Evolutionary conservation across 2,113 vertebrate genomes (phyloP), one percentile per base, ranked within the genome.

Genomic region (Nipponia nippon): DNA sequence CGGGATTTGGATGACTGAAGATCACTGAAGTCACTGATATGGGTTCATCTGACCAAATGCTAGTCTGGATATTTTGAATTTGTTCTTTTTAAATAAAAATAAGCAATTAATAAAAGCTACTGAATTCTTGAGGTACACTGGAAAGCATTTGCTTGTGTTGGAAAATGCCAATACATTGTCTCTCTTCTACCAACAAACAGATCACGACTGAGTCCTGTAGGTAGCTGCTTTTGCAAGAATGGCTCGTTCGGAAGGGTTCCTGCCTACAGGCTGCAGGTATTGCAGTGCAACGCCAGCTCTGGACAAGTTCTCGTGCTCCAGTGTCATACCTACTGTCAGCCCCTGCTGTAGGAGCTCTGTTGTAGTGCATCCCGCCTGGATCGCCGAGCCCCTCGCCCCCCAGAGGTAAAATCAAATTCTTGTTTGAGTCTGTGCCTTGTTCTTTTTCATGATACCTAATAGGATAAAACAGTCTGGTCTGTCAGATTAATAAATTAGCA

Each of bases 321-420:
- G 46, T 4, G 2, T 63, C 3, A 0, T 30, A 29, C 19, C 62
- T 26, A 7, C 79, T 42, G 7, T n/a, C 10, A 58, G 6, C 9
- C 42, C 49, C 50, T 85, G 86, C 87, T 97, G 91, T 58, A 62
- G 82, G 49, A 93, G 83, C 42, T 92, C 84, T 42, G 61, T 86
- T 9, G 22, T 79, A 6, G 9, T n/a, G 26, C 89, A 56, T 84
- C 90, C 69, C 2, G 12, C 92, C 46, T 91, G 97, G 79, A 50
- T 94, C 0, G 1, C 75, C 3, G 13, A 61, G 73, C 46, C 78
- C 29, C 36, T 46, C 14, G 1, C 4, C 13, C 27, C 55, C 26
- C n/a, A 53, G 69, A 97, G 98, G 98, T 98, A 98, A 88, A 65
- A 73, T 34, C 22, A 49, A 83, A 30, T 50, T 70, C 26, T 32